Conservation (phyloP, 35 echinoderm and acorn worm genomes). For the Ophiothrix spiculata region DNA sequence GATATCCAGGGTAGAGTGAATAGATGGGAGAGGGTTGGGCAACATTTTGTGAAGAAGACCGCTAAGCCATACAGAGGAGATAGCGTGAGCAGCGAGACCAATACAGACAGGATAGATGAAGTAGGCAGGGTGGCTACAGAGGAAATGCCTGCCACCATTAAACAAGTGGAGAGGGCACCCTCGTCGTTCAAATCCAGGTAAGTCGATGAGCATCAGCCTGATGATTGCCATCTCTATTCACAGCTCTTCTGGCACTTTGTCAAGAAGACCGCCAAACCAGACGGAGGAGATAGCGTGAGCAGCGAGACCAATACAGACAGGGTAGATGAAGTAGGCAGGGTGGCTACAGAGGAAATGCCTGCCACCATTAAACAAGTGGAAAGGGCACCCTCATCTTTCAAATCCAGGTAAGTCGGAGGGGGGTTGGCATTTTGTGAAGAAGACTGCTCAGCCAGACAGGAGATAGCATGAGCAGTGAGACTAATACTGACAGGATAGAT, state of each 20-base stretch:
- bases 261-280: slow-evolving; percentile 6
- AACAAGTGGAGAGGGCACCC: no score
- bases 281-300: slow-evolving; percentile 7
- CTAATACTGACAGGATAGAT: background rate
- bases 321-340: background rate
- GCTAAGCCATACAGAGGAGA: no score
- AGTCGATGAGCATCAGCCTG: slow-evolving; percentile 27
- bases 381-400: background rate
- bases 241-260: slow-evolving; percentile 16
- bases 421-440: no score
- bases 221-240: slow-evolving; percentile 21
- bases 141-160: no score
- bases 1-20: no score
- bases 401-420: background rate
- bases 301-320: background rate
- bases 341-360: background rate
- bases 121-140: no score
- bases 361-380: background rate
- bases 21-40: no score
- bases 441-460: background rate
- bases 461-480: slow-evolving; percentile 9
- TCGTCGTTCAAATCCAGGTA: no score
- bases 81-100: no score
- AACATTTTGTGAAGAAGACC: no score
- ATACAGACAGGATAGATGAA: no score